Evolutionary conservation across 2,888 invertebrate species (phyloP), one percentile per base, ranked within the genome.

Genomic region (Limnephilus lunatus): DNA sequence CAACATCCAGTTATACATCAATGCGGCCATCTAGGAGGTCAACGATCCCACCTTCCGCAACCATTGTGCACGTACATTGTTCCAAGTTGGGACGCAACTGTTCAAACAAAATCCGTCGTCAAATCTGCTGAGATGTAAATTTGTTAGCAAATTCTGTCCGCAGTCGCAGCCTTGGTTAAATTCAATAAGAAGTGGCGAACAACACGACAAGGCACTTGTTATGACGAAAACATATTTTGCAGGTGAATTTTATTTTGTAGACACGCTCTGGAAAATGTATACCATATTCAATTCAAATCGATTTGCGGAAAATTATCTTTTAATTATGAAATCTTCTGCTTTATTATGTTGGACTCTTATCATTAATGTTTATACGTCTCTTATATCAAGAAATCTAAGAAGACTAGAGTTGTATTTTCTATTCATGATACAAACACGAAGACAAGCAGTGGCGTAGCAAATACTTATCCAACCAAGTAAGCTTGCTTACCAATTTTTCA

Each of bases 41-140:
- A 68, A 25, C 25, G 35, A 80, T 2, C 83, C 68, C 19, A 85
- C 53, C 85, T 90, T 90, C 90, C 90, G 85, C 53, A 90, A 90
- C 30, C 85, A 90, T 68, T 90, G 81, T 80, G 82, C 86, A 30
- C 31, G 82, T 44, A 86, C 48, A 48, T 25, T n/a, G n/a, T 32
- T 81, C 81, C 14, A 25, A 48, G 81, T 44, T 32, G 44, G 81
- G 30, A 90, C 35, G n/a, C 90, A 90, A 85, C 85, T 90, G 90
- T 35, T 48, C 53, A 90, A 90, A 90, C 90, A 90, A 11, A 35
- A 82, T 30, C 32, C 53, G 39, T 90, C 31, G 48, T 53, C 68
- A 90, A 53, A 90, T 90, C 83, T 85, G 82, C 31, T 32, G 19
- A 85, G 68, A 85, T 85, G 53, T 35, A 68, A 85, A 48, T 35